Evolutionary conservation across 2,888 invertebrate species (phyloP), one percentile per base, ranked within the genome.

Genomic region (Corythucha ciliata): DNA sequence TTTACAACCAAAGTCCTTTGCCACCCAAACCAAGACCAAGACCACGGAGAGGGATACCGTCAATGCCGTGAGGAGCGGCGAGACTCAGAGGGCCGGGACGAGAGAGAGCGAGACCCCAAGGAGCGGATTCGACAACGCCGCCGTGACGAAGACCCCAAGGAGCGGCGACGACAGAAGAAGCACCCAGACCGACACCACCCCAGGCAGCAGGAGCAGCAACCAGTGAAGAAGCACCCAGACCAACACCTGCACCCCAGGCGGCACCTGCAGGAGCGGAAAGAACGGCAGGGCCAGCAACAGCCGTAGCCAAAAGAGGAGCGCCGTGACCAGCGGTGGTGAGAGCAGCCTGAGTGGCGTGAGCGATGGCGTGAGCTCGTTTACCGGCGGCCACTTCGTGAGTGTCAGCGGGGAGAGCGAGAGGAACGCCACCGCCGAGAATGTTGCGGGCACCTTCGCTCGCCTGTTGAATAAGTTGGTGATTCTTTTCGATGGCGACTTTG

Each of bases 401-500:
- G 56, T 61, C 60, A 41, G 41, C 52, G 21, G 51, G 51, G 20
- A 44, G 44, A n/a, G 39, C 36, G 20, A 51, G 44, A n/a, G 51
- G 51, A 45, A 51, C 29, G 33, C 46, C 46, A 3, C 32, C 49
- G 21, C 51, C 45, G 10, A 36, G n/a, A 37, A 27, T 25, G 51
- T 51, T 51, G 36, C 51, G 58, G 61, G 62, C 60, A 58, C 56
- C 55, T 41, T 58, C 60, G 47, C 59, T 59, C 40, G 59, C 59
- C 58, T 65, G 67, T 44, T 68, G 72, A 67, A 69, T 67, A 67
- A 69, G 68, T 57, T 68, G 60, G 26, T 62, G 60, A 40, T 61
- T 61, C 53, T 57, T 57, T 42, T 64, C 63, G 62, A 63, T 64
- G 61, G 64, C 62, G 57, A 65, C 65, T 7, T 33, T 18, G 18